A percentile compares a stretch with the other conserved stretches of the same genome.
Conservation (phyloP, 2,888 invertebrate species). For the Salticus scenicus region DNA sequence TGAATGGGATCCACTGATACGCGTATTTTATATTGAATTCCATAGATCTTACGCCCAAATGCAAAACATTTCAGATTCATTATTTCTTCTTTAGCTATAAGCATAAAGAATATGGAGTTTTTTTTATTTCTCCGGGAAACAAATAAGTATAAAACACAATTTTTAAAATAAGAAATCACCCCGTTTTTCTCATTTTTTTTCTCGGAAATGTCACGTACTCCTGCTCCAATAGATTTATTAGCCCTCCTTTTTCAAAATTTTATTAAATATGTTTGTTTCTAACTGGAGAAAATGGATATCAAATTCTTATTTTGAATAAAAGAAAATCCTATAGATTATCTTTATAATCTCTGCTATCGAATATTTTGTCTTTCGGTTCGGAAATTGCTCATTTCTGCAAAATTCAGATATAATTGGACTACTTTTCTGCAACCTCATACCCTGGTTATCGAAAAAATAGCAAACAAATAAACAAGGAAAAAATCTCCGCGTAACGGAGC, state of each 20-base stretch:
- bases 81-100: neutral
- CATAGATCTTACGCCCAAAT: neutral
- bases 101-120: neutral
- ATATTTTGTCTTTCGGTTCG: slow-evolving; percentile 24
- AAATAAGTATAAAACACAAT: slow-evolving; percentile 15
- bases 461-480: slow-evolving; percentile 24
- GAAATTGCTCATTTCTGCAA: slow-evolving; percentile 28
- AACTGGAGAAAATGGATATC: slow-evolving; percentile 4
- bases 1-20: neutral
- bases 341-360: slow-evolving; percentile 46
- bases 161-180: slow-evolving; percentile 9
- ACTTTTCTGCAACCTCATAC: slow-evolving; percentile 45
- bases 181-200: neutral
- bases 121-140: neutral
- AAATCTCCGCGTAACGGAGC: slow-evolving; percentile 48
- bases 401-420: slow-evolving; percentile 58
- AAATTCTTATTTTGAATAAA: slow-evolving; percentile 1
- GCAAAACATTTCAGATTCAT: slow-evolving; percentile 1
- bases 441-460: slow-evolving; percentile 4
- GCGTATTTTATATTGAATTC: neutral
- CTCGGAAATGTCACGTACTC: neutral
- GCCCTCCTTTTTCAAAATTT: slow-evolving; percentile 19
- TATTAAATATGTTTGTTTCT: slow-evolving; percentile 19
- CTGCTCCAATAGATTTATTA: slow-evolving; percentile 14
- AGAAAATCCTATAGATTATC: slow-evolving; percentile 12